Base-by-base conservation (phyloP, 2,797 vertebrate genomes). In the Spatula clypeata region DNA sequence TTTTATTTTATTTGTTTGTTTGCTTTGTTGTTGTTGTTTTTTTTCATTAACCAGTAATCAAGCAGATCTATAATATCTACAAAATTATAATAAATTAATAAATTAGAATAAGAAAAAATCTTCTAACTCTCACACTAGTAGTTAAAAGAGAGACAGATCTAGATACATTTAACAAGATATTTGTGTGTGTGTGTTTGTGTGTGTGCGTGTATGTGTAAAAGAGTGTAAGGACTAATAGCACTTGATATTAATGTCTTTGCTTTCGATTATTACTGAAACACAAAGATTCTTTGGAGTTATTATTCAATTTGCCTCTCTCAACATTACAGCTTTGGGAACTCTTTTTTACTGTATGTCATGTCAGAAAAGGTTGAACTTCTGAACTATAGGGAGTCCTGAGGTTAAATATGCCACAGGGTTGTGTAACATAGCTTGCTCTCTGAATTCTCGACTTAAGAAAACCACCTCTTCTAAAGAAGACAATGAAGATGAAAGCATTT, bases 281-380 rank as follows among this genome's bases (percentile, higher is more conserved):
- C 19, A 29, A 75, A 2, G 24, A n/a, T 29, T 61, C 11, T 13
- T 76, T 42, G 6, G 4, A 18, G 27, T 49, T 45, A 45, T 45
- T 0, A 0, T 76, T 79, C 40, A 60, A 6, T 36, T 85, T 62
- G 4, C 34, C 62, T 57, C 24, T 74, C 11, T 53, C 70, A 60
- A n/a, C 38, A 54, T 34, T 36, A 5, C 21, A 58, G 11, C 26
- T 88, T 32, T 38, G 19, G 18, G 32, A 82, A 70, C 13, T 23
- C 4, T 44, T 64, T 49, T 90, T 21, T 60, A 3, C 34, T 5
- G 49, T 70, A 26, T 3, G 20, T 0, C 3, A 14, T 20, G 0
- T 14, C 45, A 45, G 70, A 36, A 57, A 75, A 62, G 8, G 3
- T 4, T 81, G 6, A 80, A 24, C 24, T 49, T 49, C 74, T 53